phyloP scores from a whole-genome alignment of 2,797 vertebrate genomes.

The Telmatherina bonti region DNA sequence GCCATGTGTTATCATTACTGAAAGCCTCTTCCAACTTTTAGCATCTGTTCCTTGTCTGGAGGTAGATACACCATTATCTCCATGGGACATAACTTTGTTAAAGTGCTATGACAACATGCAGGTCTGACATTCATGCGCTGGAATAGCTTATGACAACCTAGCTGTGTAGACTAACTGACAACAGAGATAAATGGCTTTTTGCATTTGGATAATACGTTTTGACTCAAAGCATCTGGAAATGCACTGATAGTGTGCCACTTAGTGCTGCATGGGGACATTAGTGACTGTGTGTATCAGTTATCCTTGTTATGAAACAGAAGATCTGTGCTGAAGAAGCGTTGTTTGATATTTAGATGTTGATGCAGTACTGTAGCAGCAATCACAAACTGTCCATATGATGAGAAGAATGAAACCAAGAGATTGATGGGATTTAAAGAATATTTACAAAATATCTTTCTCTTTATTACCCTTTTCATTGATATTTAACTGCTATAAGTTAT shows the following conservation, averaged over 20 bases:
- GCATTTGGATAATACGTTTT: slow-evolving; percentile 48
- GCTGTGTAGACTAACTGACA: slow-evolving; percentile 48
- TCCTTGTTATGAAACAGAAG: slow-evolving; percentile 19
- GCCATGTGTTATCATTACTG: slow-evolving; percentile 3
- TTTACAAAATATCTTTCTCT: neutral
- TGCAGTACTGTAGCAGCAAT: slow-evolving; percentile 1
- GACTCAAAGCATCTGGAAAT: slow-evolving; percentile 52
- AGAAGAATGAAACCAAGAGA: neutral
- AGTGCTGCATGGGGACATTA: slow-evolving; percentile 17
- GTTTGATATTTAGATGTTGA: slow-evolving; percentile 10
- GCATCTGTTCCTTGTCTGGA: slow-evolving; percentile 35
- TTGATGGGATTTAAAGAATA: slow-evolving; percentile 9
- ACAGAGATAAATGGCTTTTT: slow-evolving; percentile 28
- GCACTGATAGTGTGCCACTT: slow-evolving; percentile 32
- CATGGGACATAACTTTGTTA: slow-evolving; percentile 57
- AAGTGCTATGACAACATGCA: slow-evolving; percentile 34
- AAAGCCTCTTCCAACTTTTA: slow-evolving; percentile 17
- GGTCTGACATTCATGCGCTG: slow-evolving; percentile 22
- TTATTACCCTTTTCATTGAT: slow-evolving; percentile 16
- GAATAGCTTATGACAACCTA: slow-evolving; percentile 31
- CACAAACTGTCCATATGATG: neutral
- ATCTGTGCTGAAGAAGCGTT: slow-evolving; percentile 20
- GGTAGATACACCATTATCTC: slow-evolving; percentile 50
- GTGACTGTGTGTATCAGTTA: slow-evolving; percentile 24
- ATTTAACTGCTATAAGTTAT: slow-evolving; percentile 13